Base-by-base conservation (phyloP, 2,797 vertebrate genomes). In the Spatula clypeata region DNA sequence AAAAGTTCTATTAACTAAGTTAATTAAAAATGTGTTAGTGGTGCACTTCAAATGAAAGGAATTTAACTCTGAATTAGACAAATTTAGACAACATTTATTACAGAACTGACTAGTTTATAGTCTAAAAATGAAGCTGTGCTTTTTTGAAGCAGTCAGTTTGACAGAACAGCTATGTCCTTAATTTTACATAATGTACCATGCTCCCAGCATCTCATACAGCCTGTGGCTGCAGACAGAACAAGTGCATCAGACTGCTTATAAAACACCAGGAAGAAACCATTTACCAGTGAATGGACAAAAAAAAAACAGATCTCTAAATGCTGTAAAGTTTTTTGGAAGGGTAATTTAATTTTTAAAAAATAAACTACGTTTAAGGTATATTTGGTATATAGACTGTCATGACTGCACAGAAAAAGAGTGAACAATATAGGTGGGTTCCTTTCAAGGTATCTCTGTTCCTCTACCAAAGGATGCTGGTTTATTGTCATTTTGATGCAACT, bases 171-270 rank as follows among this genome's bases (percentile, higher is more conserved):
- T 47, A n/a, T 0, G 1, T 27, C 34, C 11, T 71, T 60, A 5
- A 73, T 47, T 70, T 62, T 20, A 49, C 7, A 73, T 0, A 0
- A 47, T 6, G 9, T 10, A 26, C 1, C 0, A 6, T 29, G 62
- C 9, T 49, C 38, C 54, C n/a, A 55, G 42, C 42, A 44, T 44
- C 42, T 44, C 42, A 44, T 19, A 19, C 42, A 44, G 23, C 40
- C 36, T 34, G 6, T 4, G 11, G 23, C n/a, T 72, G 26, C 31
- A 71, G 14, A 65, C 0, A 65, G 13, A n/a, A 76, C 9, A 80
- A 70, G 58, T 1, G 0, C 15, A 60, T 26, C 54, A 60, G 16
- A 13, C 6, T 65, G 21, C 18, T 42, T 64, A 38, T 64, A 60
- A 70, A 87, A 85, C 14, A 81, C 8, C 14, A 15, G 13, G 79